Evolutionary conservation across 1,140 invertebrate species (phyloP).

Genomic region (Drosophila teissieri): DNA sequence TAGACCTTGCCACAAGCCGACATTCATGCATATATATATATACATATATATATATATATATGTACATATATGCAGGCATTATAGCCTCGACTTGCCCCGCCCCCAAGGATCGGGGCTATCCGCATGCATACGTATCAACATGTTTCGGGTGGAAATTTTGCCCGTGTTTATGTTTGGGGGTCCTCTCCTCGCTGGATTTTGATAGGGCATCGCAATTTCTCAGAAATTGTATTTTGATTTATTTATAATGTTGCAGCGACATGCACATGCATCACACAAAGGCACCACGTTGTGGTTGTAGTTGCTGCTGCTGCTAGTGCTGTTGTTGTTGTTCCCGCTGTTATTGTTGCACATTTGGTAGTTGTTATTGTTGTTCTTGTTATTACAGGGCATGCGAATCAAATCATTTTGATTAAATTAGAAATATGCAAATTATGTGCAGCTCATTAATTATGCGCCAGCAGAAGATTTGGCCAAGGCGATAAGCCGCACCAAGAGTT

Average conservation of each 20-base stretch:
- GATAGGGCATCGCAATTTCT: slow-evolving; percentile 84
- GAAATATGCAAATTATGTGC: slow-evolving; percentile 81
- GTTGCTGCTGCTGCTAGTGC: neutral
- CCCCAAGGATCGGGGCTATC: slow-evolving; percentile 13
- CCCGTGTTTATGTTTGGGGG: slow-evolving; percentile 57
- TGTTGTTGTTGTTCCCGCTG: neutral
- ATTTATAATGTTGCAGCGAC: slow-evolving; percentile 84
- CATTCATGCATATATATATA: neutral
- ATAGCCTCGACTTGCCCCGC: slow-evolving; percentile 17
- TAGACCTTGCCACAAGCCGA: slow-evolving; percentile 38
- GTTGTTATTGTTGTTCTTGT: slow-evolving; percentile 41
- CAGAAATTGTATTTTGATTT: slow-evolving; percentile 84
- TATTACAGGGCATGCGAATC: slow-evolving; percentile 32
- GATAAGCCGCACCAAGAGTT: slow-evolving; percentile 28
- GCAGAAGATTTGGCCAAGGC: slow-evolving; percentile 49
- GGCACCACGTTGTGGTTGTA: slow-evolving; percentile 2
- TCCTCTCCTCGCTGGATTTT: slow-evolving; percentile 57
- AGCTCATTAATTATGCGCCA: slow-evolving; percentile 72
- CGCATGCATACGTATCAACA: slow-evolving; percentile 45
- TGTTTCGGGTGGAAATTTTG: slow-evolving; percentile 77
- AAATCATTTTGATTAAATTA: slow-evolving; percentile 83
- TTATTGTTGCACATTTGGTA: slow-evolving; percentile 34
- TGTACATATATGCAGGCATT: slow-evolving; percentile 5
- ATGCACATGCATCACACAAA: slow-evolving; percentile 68
- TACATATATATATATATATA: neutral